Base-by-base conservation (phyloP, 2,797 vertebrate species). In the Philypnodon macrostomus region DNA sequence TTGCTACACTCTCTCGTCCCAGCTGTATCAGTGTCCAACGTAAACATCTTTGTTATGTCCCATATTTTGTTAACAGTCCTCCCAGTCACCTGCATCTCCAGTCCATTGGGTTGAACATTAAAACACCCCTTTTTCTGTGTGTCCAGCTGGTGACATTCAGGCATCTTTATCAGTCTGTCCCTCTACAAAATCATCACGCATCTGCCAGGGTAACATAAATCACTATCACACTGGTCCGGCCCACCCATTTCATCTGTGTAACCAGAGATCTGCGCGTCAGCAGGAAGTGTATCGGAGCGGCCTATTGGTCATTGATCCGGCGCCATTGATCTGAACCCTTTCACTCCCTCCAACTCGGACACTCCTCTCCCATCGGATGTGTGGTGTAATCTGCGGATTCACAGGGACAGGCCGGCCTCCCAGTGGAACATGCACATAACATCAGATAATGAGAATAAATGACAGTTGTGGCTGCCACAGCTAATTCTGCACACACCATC, bases 301-400 rank as follows among this genome's bases (percentile, higher is more conserved):
- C 72, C 71, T 86, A 86, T 88, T 85, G 85, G 85, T 86, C 79
- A 84, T 83, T 80, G 84, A 87, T 86, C 75, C 74, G 73, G 69
- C 70, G 57, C 79, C 79, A 86, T 84, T 53, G 85, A 87, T 81
- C 67, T 51, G 33, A 73, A 56, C 63, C 55, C n/a, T n/a, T n/a
- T n/a, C n/a, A 47, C 34, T 52, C 49, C 67, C 71, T 64, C 63
- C 69, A 61, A 35, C 42, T 44, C 35, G 18, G 15, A 47, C 41
- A 27, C 52, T 15, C 34, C 44, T 36, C 29, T 36, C 38, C 23
- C 35, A 38, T 37, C 55, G 46, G 47, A n/a, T 37, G 39, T 51
- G 47, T 12, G 26, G 34, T 73, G 42, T 58, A 58, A 75, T 64
- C 51, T 64, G 71, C 4, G 1, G 38, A 67, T 70, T 69, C 67